Percentiles rank a stretch among this genome's conserved stretches.
Evolutionary conservation across 2,888 invertebrate genomes (phyloP).

Genomic region (Saturnia japonica): DNA sequence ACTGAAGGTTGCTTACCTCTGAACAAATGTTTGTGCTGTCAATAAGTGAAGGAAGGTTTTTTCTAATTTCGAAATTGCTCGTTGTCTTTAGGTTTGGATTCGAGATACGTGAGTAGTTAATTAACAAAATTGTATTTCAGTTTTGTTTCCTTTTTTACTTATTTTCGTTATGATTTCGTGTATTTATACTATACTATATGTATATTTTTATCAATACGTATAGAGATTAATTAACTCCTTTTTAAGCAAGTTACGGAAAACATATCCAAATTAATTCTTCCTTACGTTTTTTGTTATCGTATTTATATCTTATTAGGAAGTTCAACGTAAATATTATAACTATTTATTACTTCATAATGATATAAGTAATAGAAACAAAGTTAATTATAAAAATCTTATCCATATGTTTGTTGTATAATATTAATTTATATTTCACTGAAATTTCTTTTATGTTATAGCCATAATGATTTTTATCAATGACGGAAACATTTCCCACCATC

Average conservation of each 20-base stretch:
- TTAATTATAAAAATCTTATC: background rate
- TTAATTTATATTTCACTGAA: too few species aligned
- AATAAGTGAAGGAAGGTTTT: conserved; percentile 55
- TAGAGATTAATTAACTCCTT: background rate
- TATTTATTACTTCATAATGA: background rate
- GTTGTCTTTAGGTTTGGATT: conserved; percentile 15
- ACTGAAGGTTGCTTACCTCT: conserved; percentile 43
- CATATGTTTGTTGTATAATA: too few species aligned
- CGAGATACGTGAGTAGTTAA: conserved; percentile 20
- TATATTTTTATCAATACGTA: background rate
- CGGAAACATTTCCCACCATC: too few species aligned
- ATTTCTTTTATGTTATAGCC: too few species aligned
- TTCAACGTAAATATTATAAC: background rate
- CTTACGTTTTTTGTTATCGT: background rate
- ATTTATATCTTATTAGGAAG: background rate
- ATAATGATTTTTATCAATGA: too few species aligned
- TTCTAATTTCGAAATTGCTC: conserved; percentile 28
- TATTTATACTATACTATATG: background rate
- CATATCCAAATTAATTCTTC: background rate
- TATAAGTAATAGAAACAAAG: background rate
- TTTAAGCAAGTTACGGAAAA: background rate
- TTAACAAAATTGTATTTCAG: conserved; percentile 3
- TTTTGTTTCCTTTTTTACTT: background rate
- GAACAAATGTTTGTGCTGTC: conserved; percentile 68
- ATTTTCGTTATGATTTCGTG: background rate